Percentiles rank a stretch among this genome's conserved stretches.
phyloP scores from a whole-genome alignment of 1,140 invertebrate species.

The Leguminivora glycinivorella region DNA sequence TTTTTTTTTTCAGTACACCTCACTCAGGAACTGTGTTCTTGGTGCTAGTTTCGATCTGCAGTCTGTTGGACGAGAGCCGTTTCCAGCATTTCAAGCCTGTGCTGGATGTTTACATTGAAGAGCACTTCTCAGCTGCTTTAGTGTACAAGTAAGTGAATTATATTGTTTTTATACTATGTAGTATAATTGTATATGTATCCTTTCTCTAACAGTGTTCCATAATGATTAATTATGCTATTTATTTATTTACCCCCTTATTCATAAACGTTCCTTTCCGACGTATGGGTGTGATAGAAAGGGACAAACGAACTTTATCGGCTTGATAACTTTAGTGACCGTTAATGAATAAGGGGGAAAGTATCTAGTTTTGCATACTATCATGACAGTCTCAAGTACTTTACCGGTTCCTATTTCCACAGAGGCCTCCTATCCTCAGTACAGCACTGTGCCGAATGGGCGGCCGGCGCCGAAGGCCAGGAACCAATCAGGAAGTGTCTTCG shows the following conservation, averaged over 20 bases:
- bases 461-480: constrained; percentile 90
- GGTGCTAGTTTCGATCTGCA: constrained; percentile 93
- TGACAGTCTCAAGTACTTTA: too few relatives aligned
- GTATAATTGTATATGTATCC: too few relatives aligned
- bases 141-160: constrained; percentile 92
- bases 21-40: constrained; percentile 84
- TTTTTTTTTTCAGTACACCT: constrained; percentile 74
- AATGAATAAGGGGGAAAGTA: too few relatives aligned
- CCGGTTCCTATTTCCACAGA: constrained; percentile 59
- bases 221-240: too few relatives aligned
- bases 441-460: constrained; percentile 94
- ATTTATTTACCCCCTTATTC: too few relatives aligned
- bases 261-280: too few relatives aligned
- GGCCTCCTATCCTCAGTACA: constrained; percentile 93
- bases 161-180: neutral
- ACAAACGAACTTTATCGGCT: too few relatives aligned
- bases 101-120: constrained; percentile 96
- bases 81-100: constrained; percentile 98
- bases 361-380: too few relatives aligned
- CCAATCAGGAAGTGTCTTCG: constrained; percentile 94
- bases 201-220: too few relatives aligned
- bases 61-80: constrained; percentile 93
- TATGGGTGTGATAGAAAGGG: too few relatives aligned
- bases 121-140: constrained; percentile 96
- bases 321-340: too few relatives aligned